Evolutionary conservation across 2,113 vertebrate species (phyloP).

Genomic region (Aspidoscelis tigris): DNA sequence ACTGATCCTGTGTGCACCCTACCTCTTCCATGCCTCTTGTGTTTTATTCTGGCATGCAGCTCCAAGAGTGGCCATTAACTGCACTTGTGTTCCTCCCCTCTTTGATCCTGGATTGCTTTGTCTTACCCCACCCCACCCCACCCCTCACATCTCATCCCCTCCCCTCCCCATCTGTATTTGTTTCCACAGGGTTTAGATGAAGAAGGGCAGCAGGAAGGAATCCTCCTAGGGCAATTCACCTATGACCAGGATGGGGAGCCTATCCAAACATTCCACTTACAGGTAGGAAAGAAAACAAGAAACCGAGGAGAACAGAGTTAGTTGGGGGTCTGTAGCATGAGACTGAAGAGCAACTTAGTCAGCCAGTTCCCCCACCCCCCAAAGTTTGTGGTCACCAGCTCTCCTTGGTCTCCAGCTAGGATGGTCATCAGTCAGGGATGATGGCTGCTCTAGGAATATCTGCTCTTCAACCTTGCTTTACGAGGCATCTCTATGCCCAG

Average conservation of each 20-base stretch:
- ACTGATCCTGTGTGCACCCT: background rate
- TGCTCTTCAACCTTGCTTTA: no score
- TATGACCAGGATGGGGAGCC: conserved; percentile 84
- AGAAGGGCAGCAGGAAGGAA: conserved; percentile 84
- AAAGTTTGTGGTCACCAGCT: background rate
- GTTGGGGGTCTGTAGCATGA: background rate
- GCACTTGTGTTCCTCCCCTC: rapidly evolving
- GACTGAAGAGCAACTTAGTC: background rate
- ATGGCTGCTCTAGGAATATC: background rate
- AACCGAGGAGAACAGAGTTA: background rate
- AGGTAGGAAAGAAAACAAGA: conserved; percentile 71
- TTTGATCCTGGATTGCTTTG: background rate
- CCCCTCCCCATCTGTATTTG: background rate
- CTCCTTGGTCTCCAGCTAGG: background rate
- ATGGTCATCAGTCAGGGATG: background rate
- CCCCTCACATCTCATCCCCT: background rate
- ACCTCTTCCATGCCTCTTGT: conserved; percentile 1
- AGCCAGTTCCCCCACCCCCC: no score
- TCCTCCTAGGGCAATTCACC: conserved; percentile 82
- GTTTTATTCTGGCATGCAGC: conserved; percentile 34
- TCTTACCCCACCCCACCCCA: background rate
- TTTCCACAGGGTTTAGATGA: conserved; percentile 82
- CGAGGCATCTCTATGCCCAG: no score
- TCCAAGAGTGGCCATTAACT: background rate
- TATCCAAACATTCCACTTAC: conserved; percentile 88